A percentile compares a stretch with the other conserved stretches of the same genome.
These are phyloP conservation scores for Vireo griseus DNA, from an alignment of 2,797 vertebrate species.

Conservation along the genomic window DNA sequence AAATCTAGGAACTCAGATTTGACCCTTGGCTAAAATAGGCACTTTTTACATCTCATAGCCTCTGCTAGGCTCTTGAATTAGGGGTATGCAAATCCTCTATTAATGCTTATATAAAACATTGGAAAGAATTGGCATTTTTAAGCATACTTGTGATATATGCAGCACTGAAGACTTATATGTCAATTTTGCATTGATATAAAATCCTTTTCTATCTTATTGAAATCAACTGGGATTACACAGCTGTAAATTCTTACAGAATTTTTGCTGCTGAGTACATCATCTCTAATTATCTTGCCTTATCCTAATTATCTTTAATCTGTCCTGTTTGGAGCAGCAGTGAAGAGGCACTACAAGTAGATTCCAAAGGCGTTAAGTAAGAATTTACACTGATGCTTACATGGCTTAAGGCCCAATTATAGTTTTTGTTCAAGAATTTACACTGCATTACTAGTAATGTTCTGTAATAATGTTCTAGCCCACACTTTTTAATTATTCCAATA, in stretches of 20 bases:
- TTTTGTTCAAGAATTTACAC: neutral
- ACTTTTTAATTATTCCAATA: neutral
- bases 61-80: neutral
- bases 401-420: neutral
- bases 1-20: neutral
- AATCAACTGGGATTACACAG: neutral
- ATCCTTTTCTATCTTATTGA: neutral
- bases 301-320: constrained; percentile 22
- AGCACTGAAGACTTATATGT: neutral
- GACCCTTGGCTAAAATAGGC: neutral
- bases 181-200: neutral
- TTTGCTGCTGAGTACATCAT: neutral
- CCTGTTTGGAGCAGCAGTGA: neutral
- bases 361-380: neutral
- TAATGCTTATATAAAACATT: neutral
- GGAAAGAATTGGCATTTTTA: neutral
- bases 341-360: neutral
- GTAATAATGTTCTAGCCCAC: neutral
- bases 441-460: neutral
- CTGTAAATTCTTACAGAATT: neutral
- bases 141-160: neutral
- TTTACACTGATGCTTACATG: neutral
- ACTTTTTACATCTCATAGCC: neutral
- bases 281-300: neutral
- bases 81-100: neutral